A percentile compares a stretch with the other conserved stretches of the same genome.
These are phyloP conservation scores for Rana temporaria DNA, from an alignment of 2,113 vertebrate genomes.

Conservation along the genomic window DNA sequence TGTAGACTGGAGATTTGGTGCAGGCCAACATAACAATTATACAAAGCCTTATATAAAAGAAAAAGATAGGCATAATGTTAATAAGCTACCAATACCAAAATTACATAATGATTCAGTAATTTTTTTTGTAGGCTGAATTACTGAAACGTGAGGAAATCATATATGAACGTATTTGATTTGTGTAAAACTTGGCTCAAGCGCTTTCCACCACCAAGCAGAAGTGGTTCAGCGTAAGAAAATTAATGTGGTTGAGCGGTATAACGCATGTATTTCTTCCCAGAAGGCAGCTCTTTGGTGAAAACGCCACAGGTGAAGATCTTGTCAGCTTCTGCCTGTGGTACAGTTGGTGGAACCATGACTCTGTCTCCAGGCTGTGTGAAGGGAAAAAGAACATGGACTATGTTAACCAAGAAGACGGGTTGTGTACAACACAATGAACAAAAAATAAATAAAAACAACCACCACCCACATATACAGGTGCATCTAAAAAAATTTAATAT, in stretches of 20 bases:
- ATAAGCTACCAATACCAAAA: no score
- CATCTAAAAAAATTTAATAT: no score
- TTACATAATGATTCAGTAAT: no score
- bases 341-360: constrained; percentile 91
- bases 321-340: constrained; percentile 86
- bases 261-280: constrained; percentile 93
- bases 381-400: neutral
- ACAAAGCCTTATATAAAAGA: no score
- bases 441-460: neutral
- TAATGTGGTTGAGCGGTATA: constrained; percentile 84
- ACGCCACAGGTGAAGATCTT: constrained; percentile 86
- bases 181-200: neutral
- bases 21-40: no score
- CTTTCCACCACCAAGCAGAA: neutral
- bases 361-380: constrained; percentile 80
- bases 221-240: neutral
- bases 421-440: neutral
- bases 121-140: no score
- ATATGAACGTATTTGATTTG: neutral
- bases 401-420: neutral
- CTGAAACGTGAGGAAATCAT: neutral
- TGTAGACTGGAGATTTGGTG: no score
- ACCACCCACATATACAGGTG: no score
- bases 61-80: no score
- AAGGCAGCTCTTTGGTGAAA: constrained; percentile 88